Base-by-base conservation (phyloP, 2,888 invertebrate genomes). In the Ptilodon capucinus region DNA sequence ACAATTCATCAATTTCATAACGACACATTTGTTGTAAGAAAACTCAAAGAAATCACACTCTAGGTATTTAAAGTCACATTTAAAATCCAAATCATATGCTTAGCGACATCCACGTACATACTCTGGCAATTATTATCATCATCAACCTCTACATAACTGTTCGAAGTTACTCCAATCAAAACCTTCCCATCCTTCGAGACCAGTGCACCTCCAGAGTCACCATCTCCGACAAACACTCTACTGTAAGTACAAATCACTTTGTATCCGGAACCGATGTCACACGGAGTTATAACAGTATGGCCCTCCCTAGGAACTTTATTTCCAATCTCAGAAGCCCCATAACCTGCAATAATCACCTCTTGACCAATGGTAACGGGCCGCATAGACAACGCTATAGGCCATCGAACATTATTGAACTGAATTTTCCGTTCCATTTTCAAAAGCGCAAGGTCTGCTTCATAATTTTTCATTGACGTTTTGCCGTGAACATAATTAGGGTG, bases 201-300 rank as follows among this genome's bases (percentile, higher is more conserved):
- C 18, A 76, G 17, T 0, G 76, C 43, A 0, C 74, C 74, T 4
- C 74, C 76, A 0, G 74, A 74, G 42, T 76, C 74, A 0, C 71
- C 73, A 0, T 16, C 0, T 0, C 63, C 72, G 0, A 61, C 59
- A 16, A 59, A 55, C 1, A 58, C 67, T 0, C 25, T 16, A 16
- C 51, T 46, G 0, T 42, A 14, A 0, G 74, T 61, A 48, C 73
- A 74, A 7, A 76, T 32, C 1, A 70, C n/a, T 2, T 50, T 45
- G 1, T 23, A 7, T 8, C 36, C 23, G 0, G 17, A 4, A 0
- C 13, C 0, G 2, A n/a, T 14, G 7, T 8, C 4, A 39, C 75
- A 76, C 14, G 17, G n/a, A 0, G 6, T 18, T 1, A 72, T 40
- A 0, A 7, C 4, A 18, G 68, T 54, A n/a, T 19, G 6, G 1